Evolutionary conservation across 2,888 invertebrate genomes (phyloP), one percentile per base, ranked within the genome.

Genomic region (Papilio gigon): DNA sequence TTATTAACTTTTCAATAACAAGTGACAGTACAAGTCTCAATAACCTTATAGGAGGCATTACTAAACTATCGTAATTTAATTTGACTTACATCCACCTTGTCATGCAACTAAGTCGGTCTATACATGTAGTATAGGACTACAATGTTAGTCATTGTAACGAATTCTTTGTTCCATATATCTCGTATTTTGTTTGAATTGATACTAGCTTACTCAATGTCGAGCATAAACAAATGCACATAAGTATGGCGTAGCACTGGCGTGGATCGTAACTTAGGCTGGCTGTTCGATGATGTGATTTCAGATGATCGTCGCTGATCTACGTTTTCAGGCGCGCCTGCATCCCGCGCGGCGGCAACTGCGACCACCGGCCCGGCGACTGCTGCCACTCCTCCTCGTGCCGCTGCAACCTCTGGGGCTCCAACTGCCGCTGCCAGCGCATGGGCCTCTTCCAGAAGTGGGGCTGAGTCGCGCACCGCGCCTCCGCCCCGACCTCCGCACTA

Each of bases 401-500:
- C 73, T 97, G 97, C 93, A 97, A 97, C 88, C 93, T 97, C 64
- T 97, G 97, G 97, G 97, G 97, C 71, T 95, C 96, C 84, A 97
- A 97, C 93, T 97, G 97, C 88, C 94, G 95, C 80, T 97, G 97
- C 88, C 97, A 97, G 88, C 94, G 97, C 78, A 95, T 96, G 94
- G 97, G 97, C 71, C 94, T 97, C 83, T 97, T 97, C 94, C 97
- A 97, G 86, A 96, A 96, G 90, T 96, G 96, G 95, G 96, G 96
- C 85, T 95, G 92, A 82, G 73, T 42, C 42, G 61, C 62, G 50
- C 64, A 71, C 60, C 42, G 65, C 35, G 81, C 83, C 80, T 83
- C 75, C 89, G 87, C 84, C 79, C 85, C 87, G 84, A 89, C 88
- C 82, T 76, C 77, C 75, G 89, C 89, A 77, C 80, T 79, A 70